Conservation (phyloP, 2,113 vertebrate species). For the Periophthalmus modestus region DNA sequence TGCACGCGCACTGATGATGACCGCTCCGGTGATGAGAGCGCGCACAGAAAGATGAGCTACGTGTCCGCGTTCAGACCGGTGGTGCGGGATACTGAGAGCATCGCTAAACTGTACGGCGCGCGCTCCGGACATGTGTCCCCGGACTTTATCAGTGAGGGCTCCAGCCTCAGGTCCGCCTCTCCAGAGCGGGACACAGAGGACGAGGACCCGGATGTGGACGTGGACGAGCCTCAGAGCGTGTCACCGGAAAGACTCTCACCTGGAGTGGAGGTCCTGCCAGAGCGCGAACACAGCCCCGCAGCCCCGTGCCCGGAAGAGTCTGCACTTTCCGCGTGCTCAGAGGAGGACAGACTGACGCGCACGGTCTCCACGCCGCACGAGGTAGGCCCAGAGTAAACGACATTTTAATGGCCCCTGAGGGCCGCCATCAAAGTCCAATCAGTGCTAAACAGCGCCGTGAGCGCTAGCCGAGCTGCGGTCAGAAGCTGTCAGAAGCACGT, state of each 20-base stretch:
- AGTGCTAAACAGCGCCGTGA: constrained; percentile 1
- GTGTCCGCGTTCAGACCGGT: constrained; percentile 94
- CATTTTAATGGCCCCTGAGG: constrained; percentile 54
- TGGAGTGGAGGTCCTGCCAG: constrained; percentile 56
- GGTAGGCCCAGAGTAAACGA: constrained; percentile 66
- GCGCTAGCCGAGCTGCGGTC: not conserved
- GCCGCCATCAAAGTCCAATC: constrained; percentile 27
- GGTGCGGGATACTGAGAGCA: constrained; percentile 90
- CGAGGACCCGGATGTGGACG: constrained; percentile 89
- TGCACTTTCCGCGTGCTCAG: constrained; percentile 59
- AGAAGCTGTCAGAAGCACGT: no score
- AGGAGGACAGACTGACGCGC: constrained; percentile 70
- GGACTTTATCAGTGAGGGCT: constrained; percentile 92
- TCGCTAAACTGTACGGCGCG: constrained; percentile 88
- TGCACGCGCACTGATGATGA: constrained; percentile 79
- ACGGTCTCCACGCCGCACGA: constrained; percentile 70
- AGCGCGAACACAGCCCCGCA: constrained; percentile 41
- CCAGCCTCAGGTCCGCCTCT: constrained; percentile 88
- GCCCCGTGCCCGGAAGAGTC: constrained; percentile 55
- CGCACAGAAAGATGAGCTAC: constrained; percentile 86
- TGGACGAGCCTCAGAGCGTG: constrained; percentile 77
- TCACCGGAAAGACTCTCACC: constrained; percentile 53
- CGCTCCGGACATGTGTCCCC: constrained; percentile 86
- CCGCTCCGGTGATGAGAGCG: constrained; percentile 81
- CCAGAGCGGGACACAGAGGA: constrained; percentile 86